phyloP scores from a whole-genome alignment of 2,797 vertebrate genomes.

The Calcarius lapponicus region DNA sequence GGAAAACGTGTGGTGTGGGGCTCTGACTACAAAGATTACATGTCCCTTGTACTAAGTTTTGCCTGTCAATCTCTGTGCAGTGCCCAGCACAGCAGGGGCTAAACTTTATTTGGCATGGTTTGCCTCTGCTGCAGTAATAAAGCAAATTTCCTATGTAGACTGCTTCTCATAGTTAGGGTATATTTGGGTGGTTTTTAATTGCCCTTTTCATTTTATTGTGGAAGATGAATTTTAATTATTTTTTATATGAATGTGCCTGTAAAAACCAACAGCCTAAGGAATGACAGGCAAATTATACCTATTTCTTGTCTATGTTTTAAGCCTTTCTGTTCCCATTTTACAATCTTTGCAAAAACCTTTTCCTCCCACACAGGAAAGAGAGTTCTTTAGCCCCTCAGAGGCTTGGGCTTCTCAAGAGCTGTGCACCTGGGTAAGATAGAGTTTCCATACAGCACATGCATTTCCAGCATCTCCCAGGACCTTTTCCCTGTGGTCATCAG shows the following conservation, averaged over 20 bases:
- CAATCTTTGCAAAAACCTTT: conserved; percentile 3
- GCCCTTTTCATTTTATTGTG: not conserved
- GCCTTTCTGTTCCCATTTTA: not conserved
- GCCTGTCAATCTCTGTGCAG: not conserved
- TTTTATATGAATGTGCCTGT: not conserved
- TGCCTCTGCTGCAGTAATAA: not conserved
- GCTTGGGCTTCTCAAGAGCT: conserved; percentile 12
- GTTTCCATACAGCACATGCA: not conserved
- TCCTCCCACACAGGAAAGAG: conserved; percentile 52
- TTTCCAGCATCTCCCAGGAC: conserved; percentile 27
- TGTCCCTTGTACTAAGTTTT: not conserved
- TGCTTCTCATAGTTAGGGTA: not conserved
- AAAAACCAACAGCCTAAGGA: not conserved
- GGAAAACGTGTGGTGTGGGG: accelerated
- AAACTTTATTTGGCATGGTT: not conserved
- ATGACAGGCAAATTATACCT: not conserved
- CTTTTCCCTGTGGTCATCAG: conserved; percentile 2
- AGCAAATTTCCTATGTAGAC: not conserved
- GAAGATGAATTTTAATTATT: not conserved
- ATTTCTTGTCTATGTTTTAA: not conserved
- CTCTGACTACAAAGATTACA: accelerated
- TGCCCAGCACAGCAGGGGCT: not conserved
- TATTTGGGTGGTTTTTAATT: not conserved
- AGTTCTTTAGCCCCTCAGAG: conserved; percentile 22
- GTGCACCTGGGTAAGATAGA: conserved; percentile 54